Conservation (phyloP, 2,888 invertebrate genomes). For the Stenurella melanura region DNA sequence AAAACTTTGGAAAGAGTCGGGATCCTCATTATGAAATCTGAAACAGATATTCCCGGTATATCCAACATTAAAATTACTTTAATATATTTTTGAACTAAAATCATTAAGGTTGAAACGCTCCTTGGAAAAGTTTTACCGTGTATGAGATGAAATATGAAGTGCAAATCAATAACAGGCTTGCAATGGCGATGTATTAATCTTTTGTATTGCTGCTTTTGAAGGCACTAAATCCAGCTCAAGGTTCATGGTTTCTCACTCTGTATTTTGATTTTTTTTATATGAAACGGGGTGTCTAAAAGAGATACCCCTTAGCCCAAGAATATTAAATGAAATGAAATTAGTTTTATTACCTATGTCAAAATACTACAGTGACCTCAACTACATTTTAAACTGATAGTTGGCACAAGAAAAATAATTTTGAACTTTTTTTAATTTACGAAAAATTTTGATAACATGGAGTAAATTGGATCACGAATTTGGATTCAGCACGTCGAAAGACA, state of each 20-base stretch:
- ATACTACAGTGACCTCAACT: no score
- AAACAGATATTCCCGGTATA: conserved; percentile 7
- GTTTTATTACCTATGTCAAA: no score
- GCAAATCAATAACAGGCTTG: conserved; percentile 13
- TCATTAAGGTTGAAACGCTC: not conserved
- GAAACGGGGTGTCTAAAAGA: no score
- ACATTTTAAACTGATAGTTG: no score
- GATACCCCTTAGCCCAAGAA: no score
- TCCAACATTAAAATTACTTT: conserved; percentile 3
- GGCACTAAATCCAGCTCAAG: not conserved
- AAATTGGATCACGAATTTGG: no score
- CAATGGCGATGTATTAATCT: not conserved
- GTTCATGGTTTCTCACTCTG: not conserved
- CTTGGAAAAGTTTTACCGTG: not conserved
- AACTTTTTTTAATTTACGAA: no score
- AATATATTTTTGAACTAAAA: conserved; percentile 3
- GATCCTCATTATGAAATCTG: conserved; percentile 3
- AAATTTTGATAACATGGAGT: no score
- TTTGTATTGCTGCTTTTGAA: not conserved
- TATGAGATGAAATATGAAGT: conserved; percentile 17
- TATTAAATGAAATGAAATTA: no score
- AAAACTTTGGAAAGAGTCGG: not conserved
- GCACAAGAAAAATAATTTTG: no score
- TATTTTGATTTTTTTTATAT: not conserved
- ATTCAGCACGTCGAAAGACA: no score